Evolutionary conservation across 2,113 vertebrate genomes (phyloP), one percentile per base, ranked within the genome.

Genomic region (Myotis davidii): DNA sequence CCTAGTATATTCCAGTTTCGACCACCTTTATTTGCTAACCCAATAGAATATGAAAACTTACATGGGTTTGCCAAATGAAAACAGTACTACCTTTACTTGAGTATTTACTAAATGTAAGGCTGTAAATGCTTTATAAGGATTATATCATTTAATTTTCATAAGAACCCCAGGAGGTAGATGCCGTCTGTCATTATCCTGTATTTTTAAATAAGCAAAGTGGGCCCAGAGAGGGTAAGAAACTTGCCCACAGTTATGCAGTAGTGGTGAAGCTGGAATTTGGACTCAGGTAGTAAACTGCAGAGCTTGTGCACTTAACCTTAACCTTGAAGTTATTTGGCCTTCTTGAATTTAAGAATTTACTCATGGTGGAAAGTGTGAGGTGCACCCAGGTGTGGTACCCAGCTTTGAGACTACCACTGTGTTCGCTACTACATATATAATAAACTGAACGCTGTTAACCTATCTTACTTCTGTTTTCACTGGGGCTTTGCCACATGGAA

Each of bases 11-110:
- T 74, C 76, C 18, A 69, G 16, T 88, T 76, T 85, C 42, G 72
- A 37, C 54, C 16, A 91, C 4, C 27, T 93, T 91, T 67, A 70
- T 90, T 90, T 93, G 32, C 64, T 90, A 85, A 90, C 20, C 56
- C 65, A 86, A 42, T 81, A 89, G 18, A 12, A 27, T 77, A 77
- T 34, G 34, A 67, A 94, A 94, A 79, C 27, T 81, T 90, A 61
- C 29, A 34, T 90, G 42, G 82, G 29, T 88, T 90, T 74, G n/a
- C 14, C 42, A 84, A 79, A 61, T 52, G 9, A 70, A 95, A 85
- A 96, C 21, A 83, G 61, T 90, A 11, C 34, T 90, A 9, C 42
- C 25, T 73, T 91, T 84, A 84, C 32, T 77, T 90, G 34, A 91
- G 54, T 84, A 78, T 72, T 88, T 91, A 65, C 16, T 91, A 88